Evolutionary conservation across 2,888 invertebrate genomes (phyloP), one percentile per base, ranked within the genome.

Genomic region (Chrysodeixis includens): DNA sequence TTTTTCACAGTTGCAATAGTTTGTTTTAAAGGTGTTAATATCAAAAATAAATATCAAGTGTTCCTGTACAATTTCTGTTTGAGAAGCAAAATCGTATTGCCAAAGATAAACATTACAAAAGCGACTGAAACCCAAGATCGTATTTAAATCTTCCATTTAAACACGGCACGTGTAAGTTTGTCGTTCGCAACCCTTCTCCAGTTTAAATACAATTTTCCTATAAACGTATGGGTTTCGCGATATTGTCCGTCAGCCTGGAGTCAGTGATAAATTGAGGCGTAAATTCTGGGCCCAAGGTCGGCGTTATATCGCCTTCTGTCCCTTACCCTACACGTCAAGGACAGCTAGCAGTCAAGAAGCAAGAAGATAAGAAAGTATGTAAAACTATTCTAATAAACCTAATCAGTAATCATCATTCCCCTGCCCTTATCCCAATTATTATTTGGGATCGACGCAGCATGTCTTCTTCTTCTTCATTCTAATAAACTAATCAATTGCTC

Each of bases 231-330:
- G 54, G 8, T 40, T 9, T 56, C 32, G 44, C 14, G 54, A 60
- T 57, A 30, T 60, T 20, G 32, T 62, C 40, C 14, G 16, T 56
- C 52, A 63, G 26, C 52, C 62, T 22, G 30, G 16, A 57, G 44
- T 56, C 56, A 56, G 59, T 68, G 69, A 71, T 60, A 68, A 60
- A 73, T 68, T 14, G 53, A 40, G 14, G 44, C 49, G 18, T 51
- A 49, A 62, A 49, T 49, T 49, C 18, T 49, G 35, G 30, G 54
- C 0, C 49, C 68, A 53, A 56, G 52, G 58, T 22, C 59, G 72
- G 40, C 62, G 30, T 52, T 18, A 22, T 72, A 56, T 67, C 56
- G 56, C 20, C 53, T 22, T 58, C 57, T 51, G 55, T 71, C 57
- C 58, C n/a, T 57, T 57, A 30, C 57, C 26, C 55, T 26, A 16